phyloP scores from a whole-genome alignment of 2,888 invertebrate species.

The Notocelia uddmanniana region DNA sequence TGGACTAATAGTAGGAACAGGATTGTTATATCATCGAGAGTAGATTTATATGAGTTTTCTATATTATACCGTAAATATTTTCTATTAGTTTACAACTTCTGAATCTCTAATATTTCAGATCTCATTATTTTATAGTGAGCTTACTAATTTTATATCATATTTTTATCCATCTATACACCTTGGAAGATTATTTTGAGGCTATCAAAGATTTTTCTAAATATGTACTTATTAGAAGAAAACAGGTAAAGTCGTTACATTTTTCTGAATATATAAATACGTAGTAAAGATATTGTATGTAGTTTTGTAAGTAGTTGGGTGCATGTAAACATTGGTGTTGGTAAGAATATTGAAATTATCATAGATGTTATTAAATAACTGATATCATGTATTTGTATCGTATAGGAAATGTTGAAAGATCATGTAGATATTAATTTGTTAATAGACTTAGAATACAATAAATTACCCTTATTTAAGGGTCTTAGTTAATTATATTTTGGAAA shows the following conservation, averaged over 20 bases:
- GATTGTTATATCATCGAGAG: background rate
- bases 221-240: slow-evolving; percentile 12
- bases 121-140: slow-evolving; percentile 24
- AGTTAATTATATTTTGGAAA: background rate
- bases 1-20: background rate
- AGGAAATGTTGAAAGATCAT: slow-evolving; percentile 34
- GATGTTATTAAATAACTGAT: slow-evolving; percentile 44
- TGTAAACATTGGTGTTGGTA: slow-evolving; percentile 50
- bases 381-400: slow-evolving; percentile 13
- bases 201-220: slow-evolving; percentile 25
- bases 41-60: slow-evolving; percentile 29
- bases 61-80: slow-evolving; percentile 16
- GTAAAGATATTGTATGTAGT: slow-evolving; percentile 46
- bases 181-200: slow-evolving; percentile 3
- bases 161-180: slow-evolving; percentile 21
- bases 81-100: slow-evolving; percentile 24
- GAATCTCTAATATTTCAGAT: slow-evolving; percentile 3
- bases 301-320: slow-evolving; percentile 48
- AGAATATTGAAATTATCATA: slow-evolving; percentile 38
- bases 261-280: slow-evolving; percentile 31
- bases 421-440: slow-evolving; percentile 37
- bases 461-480: slow-evolving; percentile 8
- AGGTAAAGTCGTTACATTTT: slow-evolving; percentile 20
- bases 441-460: slow-evolving; percentile 26
- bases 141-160: slow-evolving; percentile 23